Base-by-base conservation (phyloP, 92 coral and sea anemone species). In the Chrysogorgia sp. region DNA sequence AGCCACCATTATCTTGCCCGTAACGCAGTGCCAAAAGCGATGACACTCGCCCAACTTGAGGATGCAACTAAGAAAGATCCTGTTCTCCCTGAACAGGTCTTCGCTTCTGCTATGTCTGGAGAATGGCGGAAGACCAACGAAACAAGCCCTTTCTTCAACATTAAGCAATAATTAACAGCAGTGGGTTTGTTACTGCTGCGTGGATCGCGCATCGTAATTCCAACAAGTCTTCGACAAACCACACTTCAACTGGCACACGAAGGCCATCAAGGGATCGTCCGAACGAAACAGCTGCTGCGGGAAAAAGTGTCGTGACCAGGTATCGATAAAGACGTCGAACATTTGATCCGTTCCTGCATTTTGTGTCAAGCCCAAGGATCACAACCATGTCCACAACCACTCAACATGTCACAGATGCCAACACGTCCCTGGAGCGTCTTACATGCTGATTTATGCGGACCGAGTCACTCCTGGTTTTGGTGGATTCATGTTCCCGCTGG, bases 381-480 rank as follows among this genome's bases (percentile, higher is more conserved):
- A 41, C 59, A 23, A 19, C 20, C 76, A 41, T 21, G 37, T 50
- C 76, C 48, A 1, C 28, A 40, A 47, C 76, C 76, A 15, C 76
- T 68, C 45, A 10, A 19, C 57, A 68, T 68, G 75, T 19, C 76
- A 41, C 76, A 23, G 22, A 68, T 68, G 59, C 76, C 76, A 68
- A 32, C 52, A 29, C 40, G 24, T 17, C 58, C 76, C 10, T 43
- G 76, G 76, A 32, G 45, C 28, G 28, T 47, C 41, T 21, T 68
- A 50, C 45, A 68, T 68, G 76, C 76, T 21, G 76, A 68, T 32
- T 32, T 68, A 19, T 74, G 79, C 33, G 79, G 67, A 2, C 76
- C 76, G 76, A 68, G 28, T 68, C 76, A 15, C 33, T 45, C 20
- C 29, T 68, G 20, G 63, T 71, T 32, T 21, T 71, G 14, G 20